phyloP scores from a whole-genome alignment of 1,140 invertebrate genomes.

The Zaprionus inermis region DNA sequence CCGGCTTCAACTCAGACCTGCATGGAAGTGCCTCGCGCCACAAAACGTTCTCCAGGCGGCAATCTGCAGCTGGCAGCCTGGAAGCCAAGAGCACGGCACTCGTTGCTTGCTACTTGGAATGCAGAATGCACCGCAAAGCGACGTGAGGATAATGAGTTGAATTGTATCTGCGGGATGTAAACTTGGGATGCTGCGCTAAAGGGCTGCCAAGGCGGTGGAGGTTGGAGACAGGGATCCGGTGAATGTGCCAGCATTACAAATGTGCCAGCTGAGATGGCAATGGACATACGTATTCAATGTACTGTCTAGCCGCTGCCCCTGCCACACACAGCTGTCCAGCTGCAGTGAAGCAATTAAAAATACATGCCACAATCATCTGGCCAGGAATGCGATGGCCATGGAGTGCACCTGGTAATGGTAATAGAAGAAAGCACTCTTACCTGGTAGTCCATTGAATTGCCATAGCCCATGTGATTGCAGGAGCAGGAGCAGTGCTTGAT shows the following conservation, averaged over 20 bases:
- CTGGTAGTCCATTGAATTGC: conserved; percentile 95
- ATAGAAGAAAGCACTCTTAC: conserved; percentile 87
- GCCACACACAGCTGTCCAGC: not conserved
- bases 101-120: conserved; percentile 13
- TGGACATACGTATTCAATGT: not conserved
- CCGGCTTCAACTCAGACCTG: conserved; percentile 52
- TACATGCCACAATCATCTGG: conserved; percentile 65
- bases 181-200: conserved; percentile 34
- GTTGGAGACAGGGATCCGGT: conserved; percentile 29
- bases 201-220: conserved; percentile 22
- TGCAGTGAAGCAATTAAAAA: conserved; percentile 65
- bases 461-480: conserved; percentile 96
- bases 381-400: conserved; percentile 30
- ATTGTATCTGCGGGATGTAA: conserved; percentile 37
- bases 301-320: not conserved
- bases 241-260: conserved; percentile 56
- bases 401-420: no score
- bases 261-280: conserved; percentile 31
- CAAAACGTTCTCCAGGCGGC: conserved; percentile 47
- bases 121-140: conserved; percentile 66
- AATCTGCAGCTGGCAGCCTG: conserved; percentile 44
- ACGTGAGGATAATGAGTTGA: conserved; percentile 71
- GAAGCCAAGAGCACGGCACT: not conserved
- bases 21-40: conserved; percentile 33
- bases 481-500: conserved; percentile 94